Conservation (phyloP, 2,113 vertebrate genomes). For the Bos taurus region ARS-UCD2.0 NC_037335.1:44455001-44455500, state of each 20-base stretch:
- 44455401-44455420: not conserved
- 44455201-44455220: not conserved
- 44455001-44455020: not conserved
- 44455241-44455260: not conserved
- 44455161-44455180: not conserved
- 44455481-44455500: not conserved
- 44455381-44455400: not conserved
- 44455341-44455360: not conserved
- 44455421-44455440: not conserved
- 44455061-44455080: not conserved
- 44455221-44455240: not conserved
- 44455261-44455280: not conserved
- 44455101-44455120: not conserved
- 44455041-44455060: not conserved
- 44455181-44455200: not conserved
- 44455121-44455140: not conserved
- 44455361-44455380: not conserved
- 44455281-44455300: not conserved
- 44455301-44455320: not conserved
- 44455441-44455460: not conserved
- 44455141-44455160: not conserved
- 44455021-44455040: not conserved
- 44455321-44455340: not conserved
- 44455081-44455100: not conserved
- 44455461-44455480: not conserved